These are phyloP conservation scores for Peromyscus melanophrys DNA, from an alignment of 2,797 vertebrate genomes.

Conservation along the genomic window DNA sequence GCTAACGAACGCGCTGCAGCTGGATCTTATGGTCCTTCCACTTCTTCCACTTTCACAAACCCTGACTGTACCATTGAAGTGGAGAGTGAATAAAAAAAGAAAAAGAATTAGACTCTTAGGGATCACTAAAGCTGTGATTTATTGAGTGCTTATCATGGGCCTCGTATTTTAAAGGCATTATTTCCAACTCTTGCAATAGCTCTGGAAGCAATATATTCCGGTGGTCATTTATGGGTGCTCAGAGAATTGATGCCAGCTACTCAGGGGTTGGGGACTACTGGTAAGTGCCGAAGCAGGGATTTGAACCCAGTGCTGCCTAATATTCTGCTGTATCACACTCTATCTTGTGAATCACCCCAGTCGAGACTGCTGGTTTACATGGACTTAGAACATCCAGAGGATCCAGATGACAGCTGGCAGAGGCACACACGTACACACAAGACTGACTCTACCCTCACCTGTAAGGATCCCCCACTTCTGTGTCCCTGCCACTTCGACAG, in stretches of 20 bases:
- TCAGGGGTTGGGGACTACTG: neutral
- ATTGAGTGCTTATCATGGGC: slow-evolving; percentile 23
- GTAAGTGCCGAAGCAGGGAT: neutral
- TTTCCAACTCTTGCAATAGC: slow-evolving; percentile 59
- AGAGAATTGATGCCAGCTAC: neutral
- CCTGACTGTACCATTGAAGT: slow-evolving; percentile 6
- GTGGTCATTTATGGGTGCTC: neutral
- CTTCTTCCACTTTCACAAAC: slow-evolving; percentile 54
- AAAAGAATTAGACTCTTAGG: slow-evolving; percentile 50
- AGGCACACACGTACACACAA: neutral
- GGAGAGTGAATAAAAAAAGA: slow-evolving; percentile 48
- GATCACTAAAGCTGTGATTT: slow-evolving; percentile 50
- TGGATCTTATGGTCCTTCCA: neutral
- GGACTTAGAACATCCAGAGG: neutral
- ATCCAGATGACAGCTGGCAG: slow-evolving; percentile 21
- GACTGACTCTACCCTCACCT: neutral
- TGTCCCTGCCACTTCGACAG: neutral
- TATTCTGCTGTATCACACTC: neutral
- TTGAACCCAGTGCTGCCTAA: slow-evolving; percentile 14
- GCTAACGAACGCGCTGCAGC: neutral
- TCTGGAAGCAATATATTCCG: slow-evolving; percentile 6
- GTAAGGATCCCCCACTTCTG: neutral
- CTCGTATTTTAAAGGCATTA: slow-evolving; percentile 62
- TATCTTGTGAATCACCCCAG: neutral
- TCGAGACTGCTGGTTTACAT: neutral